Evolutionary conservation across 2,113 vertebrate genomes (phyloP), one percentile per base, ranked within the genome.

Genomic region (Lagopus leucura): DNA sequence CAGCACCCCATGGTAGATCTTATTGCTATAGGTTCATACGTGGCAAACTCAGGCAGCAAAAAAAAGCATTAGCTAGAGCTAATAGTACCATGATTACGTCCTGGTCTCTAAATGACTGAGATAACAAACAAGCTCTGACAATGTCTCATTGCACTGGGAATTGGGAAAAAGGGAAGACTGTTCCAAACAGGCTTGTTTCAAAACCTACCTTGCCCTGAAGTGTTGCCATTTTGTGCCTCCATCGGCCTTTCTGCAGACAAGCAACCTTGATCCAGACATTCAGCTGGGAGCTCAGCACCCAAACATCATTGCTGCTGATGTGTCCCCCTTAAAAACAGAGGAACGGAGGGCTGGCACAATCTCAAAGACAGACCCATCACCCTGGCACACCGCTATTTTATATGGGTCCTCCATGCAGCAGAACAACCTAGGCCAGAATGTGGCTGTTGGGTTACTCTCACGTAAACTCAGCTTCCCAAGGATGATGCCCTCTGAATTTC

Each of bases 241-340:
- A 98, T 48, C 98, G 93, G 63, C 98, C 98, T 64, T 97, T 97
- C 76, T 95, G 95, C 85, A 98, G 66, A 0, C 96, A 95, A 32
- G 97, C 97, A 13, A 98, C 97, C 40, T 97, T 98, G 64, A 98
- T 97, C 98, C 98, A 98, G 55, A 97, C 97, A 0, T 98, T 97
- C 67, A 98, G 82, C 76, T 97, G 97, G 20, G 98, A 97, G 90
- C 97, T 98, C 83, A 98, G 97, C 89, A 98, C 93, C 98, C 98
- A 98, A 14, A 98, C 97, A 3, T 98, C 98, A 0, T 81, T 95
- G 91, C 98, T 98, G 94, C 97, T 98, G 93, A 98, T 96, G 81
- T 98, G 98, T 48, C 98, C 98, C 69, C 98, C 98, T 98, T 73
- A 30, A 85, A 97, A 78, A 86, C 36, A 86, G 36, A 61, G 30